These are phyloP conservation scores for Vulpes vulpes DNA, from an alignment of 2,113 vertebrate genomes.

Conservation along the genomic window DNA sequence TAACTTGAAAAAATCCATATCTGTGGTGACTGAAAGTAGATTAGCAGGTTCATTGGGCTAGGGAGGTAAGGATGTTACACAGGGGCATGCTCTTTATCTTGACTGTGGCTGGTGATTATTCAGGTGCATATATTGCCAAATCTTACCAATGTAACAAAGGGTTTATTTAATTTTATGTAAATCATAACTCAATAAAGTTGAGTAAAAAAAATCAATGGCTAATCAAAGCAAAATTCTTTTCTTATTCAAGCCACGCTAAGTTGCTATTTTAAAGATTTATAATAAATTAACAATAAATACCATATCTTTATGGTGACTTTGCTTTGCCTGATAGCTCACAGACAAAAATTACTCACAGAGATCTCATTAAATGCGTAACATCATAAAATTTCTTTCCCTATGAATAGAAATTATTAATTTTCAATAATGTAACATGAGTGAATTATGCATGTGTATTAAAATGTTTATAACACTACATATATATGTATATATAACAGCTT, in stretches of 20 bases:
- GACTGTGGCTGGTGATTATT: neutral
- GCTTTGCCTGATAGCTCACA: neutral
- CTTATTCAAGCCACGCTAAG: neutral
- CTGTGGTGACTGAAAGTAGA: constrained; percentile 12
- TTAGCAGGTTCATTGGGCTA: neutral
- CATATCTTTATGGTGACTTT: constrained; percentile 31
- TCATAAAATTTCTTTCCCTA: neutral
- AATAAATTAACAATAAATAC: neutral
- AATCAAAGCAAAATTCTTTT: constrained; percentile 34
- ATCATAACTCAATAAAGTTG: constrained; percentile 7
- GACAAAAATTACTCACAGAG: constrained; percentile 39
- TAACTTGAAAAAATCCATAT: constrained; percentile 31
- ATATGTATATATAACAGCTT: neutral
- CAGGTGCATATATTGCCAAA: constrained; percentile 1
- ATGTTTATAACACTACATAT: neutral
- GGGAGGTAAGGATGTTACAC: neutral
- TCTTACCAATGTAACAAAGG: neutral
- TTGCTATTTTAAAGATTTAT: constrained; percentile 38
- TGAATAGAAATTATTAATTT: constrained; percentile 12
- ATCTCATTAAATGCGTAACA: constrained; percentile 12
- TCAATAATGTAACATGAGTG: neutral
- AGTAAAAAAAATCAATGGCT: constrained; percentile 7
- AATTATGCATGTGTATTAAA: neutral
- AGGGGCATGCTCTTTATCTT: neutral
- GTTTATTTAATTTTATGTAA: constrained; percentile 42